Evolutionary conservation across 2,888 invertebrate species (phyloP), one percentile per base, ranked within the genome.

Genomic region (Scotopteryx bipunctaria): DNA sequence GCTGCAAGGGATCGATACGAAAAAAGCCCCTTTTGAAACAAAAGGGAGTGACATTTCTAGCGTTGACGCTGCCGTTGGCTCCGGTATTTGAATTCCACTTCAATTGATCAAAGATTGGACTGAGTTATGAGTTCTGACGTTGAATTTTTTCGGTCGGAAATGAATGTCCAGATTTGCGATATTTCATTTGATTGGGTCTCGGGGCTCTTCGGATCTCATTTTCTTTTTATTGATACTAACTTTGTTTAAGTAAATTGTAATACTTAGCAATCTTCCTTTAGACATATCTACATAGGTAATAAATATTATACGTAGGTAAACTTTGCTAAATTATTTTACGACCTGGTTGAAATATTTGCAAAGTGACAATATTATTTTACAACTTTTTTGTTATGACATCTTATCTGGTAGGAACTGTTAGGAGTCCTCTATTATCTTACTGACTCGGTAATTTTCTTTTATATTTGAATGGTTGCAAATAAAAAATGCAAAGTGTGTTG

Each of bases 1-100:
- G 87, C 86, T 87, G 87, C 83, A 67, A 73, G 71, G 76, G 83
- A 78, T 83, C 84, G 85, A 86, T 85, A 82, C 73, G 75, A 78
- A 85, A 84, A 83, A 82, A 74, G 76, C 76, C 78, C 76, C 71
- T 71, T 76, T 73, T 76, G 73, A 81, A 86, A 86, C 83, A 83
- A 84, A 81, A 79, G 81, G 76, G 75, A 79, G 76, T 83, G 85
- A 86, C 86, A 86, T 83, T 85, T 82, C 67, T 78, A 72, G 73
- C 76, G 69, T 67, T 57, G 59, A 66, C 61, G 69, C 43, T 40
- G 48, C 61, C 59, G 55, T 60, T 46, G 43, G 57, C 62, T 66
- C 44, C 52, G 62, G 50, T 61, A 59, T 68, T 69, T 60, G 59
- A 56, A 59, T 55, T 58, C 59, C 64, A 63, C 61, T 66, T 51